A percentile compares a stretch with the other conserved stretches of the same genome.
These are phyloP conservation scores for Serrognathus titanus DNA, from an alignment of 2,888 invertebrate species.

Conservation along the genomic window DNA sequence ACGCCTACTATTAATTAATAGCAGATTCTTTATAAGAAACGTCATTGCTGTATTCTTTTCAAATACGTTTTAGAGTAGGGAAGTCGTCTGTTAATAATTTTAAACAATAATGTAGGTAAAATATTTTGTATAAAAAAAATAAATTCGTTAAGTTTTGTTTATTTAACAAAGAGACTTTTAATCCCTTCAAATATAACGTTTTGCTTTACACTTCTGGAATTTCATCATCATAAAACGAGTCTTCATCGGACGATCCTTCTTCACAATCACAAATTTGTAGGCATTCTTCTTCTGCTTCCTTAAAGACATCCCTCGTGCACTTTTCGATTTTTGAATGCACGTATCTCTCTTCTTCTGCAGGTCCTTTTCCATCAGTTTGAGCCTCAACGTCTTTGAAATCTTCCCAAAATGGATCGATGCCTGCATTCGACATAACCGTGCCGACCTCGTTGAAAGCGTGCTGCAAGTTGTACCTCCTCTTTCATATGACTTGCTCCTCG, in stretches of 20 bases:
- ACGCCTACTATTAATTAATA: neutral
- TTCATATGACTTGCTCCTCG: conserved; percentile 4
- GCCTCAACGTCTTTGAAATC: conserved; percentile 9
- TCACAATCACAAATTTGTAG: neutral
- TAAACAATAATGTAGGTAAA: too few species aligned
- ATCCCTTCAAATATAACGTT: too few species aligned
- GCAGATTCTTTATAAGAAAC: conserved; percentile 1
- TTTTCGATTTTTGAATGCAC: neutral
- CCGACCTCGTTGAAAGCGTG: conserved; percentile 4
- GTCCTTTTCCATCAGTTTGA: neutral
- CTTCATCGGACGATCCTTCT: neutral
- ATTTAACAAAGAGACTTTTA: too few species aligned
- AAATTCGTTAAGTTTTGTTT: too few species aligned
- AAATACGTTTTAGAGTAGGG: neutral
- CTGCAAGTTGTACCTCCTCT: conserved; percentile 1
- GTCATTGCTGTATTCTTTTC: neutral
- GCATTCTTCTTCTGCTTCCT: neutral
- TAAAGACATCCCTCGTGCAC: neutral
- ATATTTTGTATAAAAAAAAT: too few species aligned
- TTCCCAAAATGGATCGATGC: conserved; percentile 11
- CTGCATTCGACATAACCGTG: conserved; percentile 14
- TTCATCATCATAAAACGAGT: conserved; percentile 10
- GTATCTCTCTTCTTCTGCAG: neutral
- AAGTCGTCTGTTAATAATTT: too few species aligned
- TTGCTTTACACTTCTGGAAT: neutral